These are phyloP conservation scores for Atta colombica DNA, from an alignment of 1,140 invertebrate genomes.

Conservation along the genomic window DNA sequence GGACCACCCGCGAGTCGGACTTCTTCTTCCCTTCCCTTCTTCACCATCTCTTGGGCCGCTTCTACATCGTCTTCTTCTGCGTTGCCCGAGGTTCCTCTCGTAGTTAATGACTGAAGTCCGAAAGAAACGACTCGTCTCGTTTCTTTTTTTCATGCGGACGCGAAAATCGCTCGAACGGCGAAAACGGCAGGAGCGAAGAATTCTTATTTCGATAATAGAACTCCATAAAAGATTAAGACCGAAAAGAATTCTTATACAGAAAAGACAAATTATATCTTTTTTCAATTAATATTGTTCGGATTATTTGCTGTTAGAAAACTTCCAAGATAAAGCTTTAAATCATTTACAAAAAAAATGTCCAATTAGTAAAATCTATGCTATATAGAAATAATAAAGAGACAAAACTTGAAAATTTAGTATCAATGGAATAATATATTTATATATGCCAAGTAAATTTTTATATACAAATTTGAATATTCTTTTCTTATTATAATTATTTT, in stretches of 20 bases:
- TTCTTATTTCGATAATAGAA: not conserved
- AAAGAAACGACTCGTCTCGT: constrained; percentile 53
- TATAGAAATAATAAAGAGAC: not conserved
- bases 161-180: constrained; percentile 54
- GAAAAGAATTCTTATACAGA: not conserved
- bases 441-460: not conserved
- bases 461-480: not conserved
- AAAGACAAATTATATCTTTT: not conserved
- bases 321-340: not conserved
- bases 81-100: constrained; percentile 58
- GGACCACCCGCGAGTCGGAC: constrained; percentile 73
- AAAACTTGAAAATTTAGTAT: not conserved
- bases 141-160: constrained; percentile 73
- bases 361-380: not conserved
- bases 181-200: constrained; percentile 54
- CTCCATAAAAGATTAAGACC: not conserved
- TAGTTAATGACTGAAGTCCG: constrained; percentile 66
- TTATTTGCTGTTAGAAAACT: not conserved
- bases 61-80: constrained; percentile 44
- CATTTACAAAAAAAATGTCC: not conserved
- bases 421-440: not conserved
- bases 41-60: constrained; percentile 17
- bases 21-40: constrained; percentile 37
- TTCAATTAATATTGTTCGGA: not conserved
- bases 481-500: not conserved